Base-by-base conservation (phyloP, 2,113 vertebrate species). In the Myotis yumanensis region DNA sequence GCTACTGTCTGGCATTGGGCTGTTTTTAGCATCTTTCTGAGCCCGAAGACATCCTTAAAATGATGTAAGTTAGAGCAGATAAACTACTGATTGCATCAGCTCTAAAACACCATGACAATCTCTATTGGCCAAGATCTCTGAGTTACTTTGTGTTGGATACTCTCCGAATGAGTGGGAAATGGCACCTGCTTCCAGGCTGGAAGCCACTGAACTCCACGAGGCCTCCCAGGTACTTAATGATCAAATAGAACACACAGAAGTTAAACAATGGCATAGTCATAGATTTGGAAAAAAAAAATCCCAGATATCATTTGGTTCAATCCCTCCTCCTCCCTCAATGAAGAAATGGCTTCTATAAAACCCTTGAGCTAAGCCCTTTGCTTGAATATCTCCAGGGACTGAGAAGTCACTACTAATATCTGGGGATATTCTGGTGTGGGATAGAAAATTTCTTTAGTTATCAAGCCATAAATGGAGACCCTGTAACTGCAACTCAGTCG, bases 321-420 rank as follows among this genome's bases (percentile, higher is more conserved):
- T 84, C 23, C n/a, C 11, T 89, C 6, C 8, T 28, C 11, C 10
- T 57, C 32, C 1, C 7, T 93, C 77, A 52, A 2, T 20, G 62
- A 73, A 75, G 23, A 28, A 79, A 73, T 25, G 28, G 12, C 40
- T 90, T 93, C 84, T 87, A 32, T 4, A 93, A 87, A 95, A 93
- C 20, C 66, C 7, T 66, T 15, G 35, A 48, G 48, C 62, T 87
- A 77, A 89, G 12, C 40, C 5, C 8, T 81, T 90, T 89, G 66
- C 22, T 95, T 87, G 71, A 87, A 7, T 91, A 37, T 77, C 20
- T 77, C 35, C 5, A 62, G 68, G 11, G 52, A 75, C 32, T 51
- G 30, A 91, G 22, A 52, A 91, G 32, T 95, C 40, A 64, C 22
- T 69, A 11, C 46, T 46, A 46, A 7, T 46, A 20, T n/a, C 30